phyloP scores from a whole-genome alignment of 2,797 vertebrate genomes.

The Poliocrania exsul region DNA sequence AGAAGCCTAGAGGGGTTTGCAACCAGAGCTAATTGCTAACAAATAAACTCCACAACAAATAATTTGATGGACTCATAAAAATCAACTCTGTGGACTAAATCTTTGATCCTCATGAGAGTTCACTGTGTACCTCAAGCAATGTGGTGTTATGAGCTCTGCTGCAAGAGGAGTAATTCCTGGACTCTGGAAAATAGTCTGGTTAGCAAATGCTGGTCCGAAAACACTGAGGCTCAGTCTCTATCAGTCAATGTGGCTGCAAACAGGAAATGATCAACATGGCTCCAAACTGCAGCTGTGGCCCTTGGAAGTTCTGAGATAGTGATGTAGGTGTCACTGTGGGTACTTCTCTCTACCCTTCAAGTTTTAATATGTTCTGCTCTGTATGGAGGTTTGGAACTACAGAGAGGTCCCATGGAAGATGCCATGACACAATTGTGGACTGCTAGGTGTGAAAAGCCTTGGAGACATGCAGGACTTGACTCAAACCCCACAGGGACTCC shows the following conservation, averaged over 20 bases:
- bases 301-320: not conserved
- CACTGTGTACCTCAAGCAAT: not conserved
- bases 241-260: not conserved
- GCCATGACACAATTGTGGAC: accelerated
- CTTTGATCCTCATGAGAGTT: not conserved
- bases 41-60: not conserved
- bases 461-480: not conserved
- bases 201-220: not conserved
- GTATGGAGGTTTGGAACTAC: not conserved
- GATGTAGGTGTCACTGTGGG: not conserved
- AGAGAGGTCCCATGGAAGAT: not conserved
- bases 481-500: not conserved
- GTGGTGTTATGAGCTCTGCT: not conserved
- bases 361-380: not conserved
- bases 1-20: not conserved
- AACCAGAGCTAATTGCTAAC: not conserved
- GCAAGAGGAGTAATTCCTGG: accelerated
- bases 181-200: not conserved
- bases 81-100: not conserved
- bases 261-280: not conserved
- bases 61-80: not conserved
- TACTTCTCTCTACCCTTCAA: not conserved
- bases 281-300: not conserved
- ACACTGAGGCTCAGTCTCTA: not conserved
- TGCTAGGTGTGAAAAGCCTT: not conserved